These are phyloP conservation scores for Apotomis betuletana DNA, from an alignment of 2,888 invertebrate genomes.

Conservation along the genomic window DNA sequence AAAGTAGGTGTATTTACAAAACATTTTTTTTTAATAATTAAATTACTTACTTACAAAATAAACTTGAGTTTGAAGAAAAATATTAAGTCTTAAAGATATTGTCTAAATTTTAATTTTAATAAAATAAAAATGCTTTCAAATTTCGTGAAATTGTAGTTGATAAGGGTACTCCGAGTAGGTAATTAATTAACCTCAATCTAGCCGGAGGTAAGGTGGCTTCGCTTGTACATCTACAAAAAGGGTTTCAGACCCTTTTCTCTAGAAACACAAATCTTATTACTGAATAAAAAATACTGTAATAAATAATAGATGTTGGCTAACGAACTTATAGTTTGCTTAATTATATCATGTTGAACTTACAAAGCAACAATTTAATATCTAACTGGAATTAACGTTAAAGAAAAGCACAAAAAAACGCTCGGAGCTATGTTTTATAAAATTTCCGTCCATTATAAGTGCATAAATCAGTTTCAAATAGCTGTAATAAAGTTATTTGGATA, in stretches of 20 bases:
- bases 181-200: conserved; percentile 31
- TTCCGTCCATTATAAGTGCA: too few relatives aligned
- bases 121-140: conserved; percentile 5
- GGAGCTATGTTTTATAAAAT: too few relatives aligned
- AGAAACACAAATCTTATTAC: conserved; percentile 15
- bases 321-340: neutral
- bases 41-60: neutral
- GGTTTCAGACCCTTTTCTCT: conserved; percentile 13
- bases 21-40: too few relatives aligned
- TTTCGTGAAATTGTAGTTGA: conserved; percentile 15
- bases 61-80: neutral
- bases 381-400: too few relatives aligned
- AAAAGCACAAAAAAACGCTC: too few relatives aligned
- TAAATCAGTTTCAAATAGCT: too few relatives aligned
- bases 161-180: conserved; percentile 17
- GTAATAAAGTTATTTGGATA: too few relatives aligned
- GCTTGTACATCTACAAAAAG: conserved; percentile 18
- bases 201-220: conserved; percentile 24
- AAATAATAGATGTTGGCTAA: conserved; percentile 2
- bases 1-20: too few relatives aligned
- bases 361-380: neutral
- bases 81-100: neutral
- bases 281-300: neutral
- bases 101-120: neutral
- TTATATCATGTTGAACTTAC: neutral